Evolutionary conservation across 37 sponge, comb jelly and placozoan species (phyloP), one percentile per base, ranked within the genome.

Genomic region (Petrosia ficiformis): DNA sequence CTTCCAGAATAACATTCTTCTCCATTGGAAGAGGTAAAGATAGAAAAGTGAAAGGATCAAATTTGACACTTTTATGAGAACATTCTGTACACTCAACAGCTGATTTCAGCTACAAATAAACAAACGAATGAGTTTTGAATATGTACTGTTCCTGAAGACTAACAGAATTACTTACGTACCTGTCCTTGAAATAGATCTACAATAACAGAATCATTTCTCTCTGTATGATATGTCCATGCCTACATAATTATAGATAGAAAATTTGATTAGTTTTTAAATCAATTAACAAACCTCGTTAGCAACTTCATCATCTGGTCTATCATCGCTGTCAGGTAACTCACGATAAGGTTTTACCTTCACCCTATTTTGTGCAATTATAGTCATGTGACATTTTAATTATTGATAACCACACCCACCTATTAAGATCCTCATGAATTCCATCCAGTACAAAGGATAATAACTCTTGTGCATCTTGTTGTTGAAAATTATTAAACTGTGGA

Each of bases 131-230:
- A 22, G 29, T 14, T 6, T 10, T 14, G 43, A 41, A n/a, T n/a
- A n/a, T n/a, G n/a, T n/a, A n/a, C n/a, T n/a, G n/a, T n/a, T n/a
- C n/a, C n/a, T n/a, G 70, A 37, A n/a, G 70, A 31, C 21, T 32
- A 26, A 26, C 21, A 64, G 19, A 64, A 26, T 64, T 8, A 10
- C 34, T n/a, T 24, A n/a, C 77, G 4, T 56, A 95, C 92, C 73
- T 99, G 99, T 65, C 99, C 99, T 34, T 99, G 96, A 65, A 99
- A 99, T 31, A 99, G 75, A 65, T 97, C 98, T 40, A 97, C 98
- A 38, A 97, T 76, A 32, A 97, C 79, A 36, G 95, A 94, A 59
- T 80, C 59, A 81, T 95, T 95, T 35, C 95, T 71, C 42, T 86
- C 83, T 14, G 81, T 34, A 37, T 95, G 95, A 59, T 95, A 87